phyloP scores from a whole-genome alignment of 2,888 invertebrate species.

The Netelia melanura region DNA sequence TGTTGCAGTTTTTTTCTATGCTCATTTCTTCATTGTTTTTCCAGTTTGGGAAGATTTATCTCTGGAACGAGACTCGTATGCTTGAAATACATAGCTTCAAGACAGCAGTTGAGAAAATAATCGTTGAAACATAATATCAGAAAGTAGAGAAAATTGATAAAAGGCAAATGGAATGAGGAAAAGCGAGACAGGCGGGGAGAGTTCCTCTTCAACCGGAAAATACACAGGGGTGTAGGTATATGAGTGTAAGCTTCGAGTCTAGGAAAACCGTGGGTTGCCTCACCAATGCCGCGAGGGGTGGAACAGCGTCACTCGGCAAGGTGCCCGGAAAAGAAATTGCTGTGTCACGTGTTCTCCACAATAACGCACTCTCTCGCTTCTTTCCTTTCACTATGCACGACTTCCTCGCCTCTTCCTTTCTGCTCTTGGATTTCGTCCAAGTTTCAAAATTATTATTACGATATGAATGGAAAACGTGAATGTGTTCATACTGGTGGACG shows the following conservation, averaged over 20 bases:
- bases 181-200: background rate
- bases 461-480: constrained; percentile 35
- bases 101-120: constrained; percentile 17
- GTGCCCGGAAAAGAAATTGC: constrained; percentile 60
- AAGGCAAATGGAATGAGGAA: constrained; percentile 14
- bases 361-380: constrained; percentile 38
- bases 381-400: background rate
- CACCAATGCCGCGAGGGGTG: constrained; percentile 38
- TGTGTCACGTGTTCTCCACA: constrained; percentile 52
- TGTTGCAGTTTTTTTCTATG: background rate
- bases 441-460: constrained; percentile 38
- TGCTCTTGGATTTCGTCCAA: constrained; percentile 49
- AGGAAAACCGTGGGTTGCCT: constrained; percentile 26
- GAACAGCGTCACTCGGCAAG: constrained; percentile 48
- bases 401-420: background rate
- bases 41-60: background rate
- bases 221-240: background rate
- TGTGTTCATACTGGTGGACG: constrained; percentile 7
- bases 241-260: background rate
- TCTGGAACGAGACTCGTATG: background rate
- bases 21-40: background rate
- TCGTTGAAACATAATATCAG: constrained; percentile 10
- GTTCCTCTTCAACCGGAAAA: background rate
- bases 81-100: background rate
- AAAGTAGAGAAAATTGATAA: background rate